These are phyloP conservation scores for Ciconia nigra DNA, from an alignment of 2,797 vertebrate species.

Conservation along the genomic window DNA sequence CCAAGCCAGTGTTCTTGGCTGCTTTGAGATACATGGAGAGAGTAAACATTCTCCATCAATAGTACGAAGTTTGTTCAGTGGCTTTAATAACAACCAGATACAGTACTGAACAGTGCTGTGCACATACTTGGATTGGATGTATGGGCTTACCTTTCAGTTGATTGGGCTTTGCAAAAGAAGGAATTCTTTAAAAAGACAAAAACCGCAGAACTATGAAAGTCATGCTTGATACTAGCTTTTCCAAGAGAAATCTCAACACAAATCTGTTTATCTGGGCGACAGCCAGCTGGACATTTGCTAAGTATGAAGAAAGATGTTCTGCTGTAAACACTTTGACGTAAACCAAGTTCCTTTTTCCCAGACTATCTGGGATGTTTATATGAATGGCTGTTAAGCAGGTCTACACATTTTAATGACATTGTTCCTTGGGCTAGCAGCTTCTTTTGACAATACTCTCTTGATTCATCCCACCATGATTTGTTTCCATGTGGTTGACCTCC, in stretches of 20 bases:
- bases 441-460: not conserved
- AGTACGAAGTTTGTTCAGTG: not conserved
- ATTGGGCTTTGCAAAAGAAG: not conserved
- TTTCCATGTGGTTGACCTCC: not conserved
- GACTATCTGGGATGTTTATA: not conserved
- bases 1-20: slow-evolving; percentile 1
- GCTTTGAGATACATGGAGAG: not conserved
- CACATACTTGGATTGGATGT: not conserved
- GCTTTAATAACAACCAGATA: not conserved
- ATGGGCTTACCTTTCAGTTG: not conserved
- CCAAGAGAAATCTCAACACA: not conserved
- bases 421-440: not conserved
- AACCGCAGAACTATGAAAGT: not conserved
- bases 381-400: not conserved
- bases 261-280: slow-evolving; percentile 13
- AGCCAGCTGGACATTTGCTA: slow-evolving; percentile 30
- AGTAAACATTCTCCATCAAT: not conserved
- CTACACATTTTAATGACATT: not conserved
- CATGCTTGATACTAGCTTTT: not conserved
- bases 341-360: not conserved
- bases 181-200: not conserved
- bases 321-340: slow-evolving; percentile 37
- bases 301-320: not conserved
- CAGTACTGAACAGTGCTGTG: not conserved
- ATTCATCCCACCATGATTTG: not conserved